Evolutionary conservation across 2,113 vertebrate species (phyloP), one percentile per base, ranked within the genome.

Genomic region (Beaufortia kweichowensis): DNA sequence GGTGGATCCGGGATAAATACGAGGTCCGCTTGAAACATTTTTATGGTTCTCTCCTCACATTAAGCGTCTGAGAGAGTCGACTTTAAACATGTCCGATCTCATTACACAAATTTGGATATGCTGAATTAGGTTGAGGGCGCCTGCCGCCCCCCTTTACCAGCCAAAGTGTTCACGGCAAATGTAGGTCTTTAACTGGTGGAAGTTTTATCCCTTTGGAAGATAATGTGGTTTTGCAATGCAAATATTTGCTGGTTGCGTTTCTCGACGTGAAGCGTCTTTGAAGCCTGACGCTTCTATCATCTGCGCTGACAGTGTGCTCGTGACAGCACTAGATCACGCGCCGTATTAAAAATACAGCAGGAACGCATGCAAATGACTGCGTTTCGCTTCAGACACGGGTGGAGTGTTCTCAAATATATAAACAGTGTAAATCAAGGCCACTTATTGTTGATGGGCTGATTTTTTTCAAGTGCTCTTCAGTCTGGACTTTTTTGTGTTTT

Each of bases 171-270:
- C 81, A 75, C 85, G 82, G 75, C 65, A 77, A 79, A 79, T 81
- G 74, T 83, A 81, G 81, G 84, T 89, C 84, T 89, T 88, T 82
- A 88, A 89, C 90, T 89, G 88, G 78, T 87, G 87, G 89, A 91
- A 91, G 94, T 95, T 94, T 91, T 89, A 90, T 92, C 92, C 91
- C 86, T 89, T 94, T 89, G 91, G 91, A 92, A 93, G 92, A 89
- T 91, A 93, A 95, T 95, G 92, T 95, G 91, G 95, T 98, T 92
- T 96, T 96, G 94, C 96, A 98, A 96, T 98, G 95, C 95, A 96
- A 97, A 98, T 96, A 93, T 95, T 95, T 94, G 92, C 91, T 84
- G 86, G 90, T 93, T 95, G 91, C 93, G 93, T 91, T 94, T 93
- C 94, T 90, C 91, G 89, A 90, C 84, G 89, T 93, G 94, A 93